Evolutionary conservation across 2,113 vertebrate species (phyloP), one percentile per base, ranked within the genome.

Genomic region (Poicephalus gulielmi): DNA sequence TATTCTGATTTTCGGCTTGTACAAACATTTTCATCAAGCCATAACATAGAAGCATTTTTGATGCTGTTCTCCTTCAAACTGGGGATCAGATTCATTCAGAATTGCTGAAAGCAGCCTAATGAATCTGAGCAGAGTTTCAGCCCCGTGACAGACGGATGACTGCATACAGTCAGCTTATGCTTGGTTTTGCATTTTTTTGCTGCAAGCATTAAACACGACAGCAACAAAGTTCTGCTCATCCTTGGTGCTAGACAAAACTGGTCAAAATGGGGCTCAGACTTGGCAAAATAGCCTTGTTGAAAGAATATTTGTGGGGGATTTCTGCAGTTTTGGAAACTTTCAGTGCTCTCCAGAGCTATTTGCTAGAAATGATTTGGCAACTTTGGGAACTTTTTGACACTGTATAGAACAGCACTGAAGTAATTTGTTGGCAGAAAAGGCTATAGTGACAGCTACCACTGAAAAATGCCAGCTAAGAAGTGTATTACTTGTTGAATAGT

Each of bases 1-100:
- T 77, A 60, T 96, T 91, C 91, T 10, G 46, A 77, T 91, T 87
- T 83, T 85, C 53, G 59, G 74, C 87, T 69, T 73, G 52, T 87
- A 43, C 86, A 94, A 89, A 93, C 59, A 94, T 95, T 96, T 96
- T 87, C 86, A 92, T 96, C 91, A 62, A 95, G 88, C 91, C 86
- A 76, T 50, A 92, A 85, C 81, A 92, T 6, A 35, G 78, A 73
- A 49, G 59, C 62, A 11, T 94, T 90, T 71, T 85, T 95, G 85
- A 89, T 69, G 86, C 28, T 2, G n/a, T 85, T 96, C 87, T 89
- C 53, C 81, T 80, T 94, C 83, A 93, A 92, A 91, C 52, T 47
- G 41, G 57, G 70, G 89, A 89, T 94, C 81, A 74, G 77, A 89
- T 77, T 89, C 80, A 81, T 92, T 93, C 92, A 94, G 66, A 87